Conservation (phyloP, 2,888 invertebrate genomes). For the Netelia virgata region DNA sequence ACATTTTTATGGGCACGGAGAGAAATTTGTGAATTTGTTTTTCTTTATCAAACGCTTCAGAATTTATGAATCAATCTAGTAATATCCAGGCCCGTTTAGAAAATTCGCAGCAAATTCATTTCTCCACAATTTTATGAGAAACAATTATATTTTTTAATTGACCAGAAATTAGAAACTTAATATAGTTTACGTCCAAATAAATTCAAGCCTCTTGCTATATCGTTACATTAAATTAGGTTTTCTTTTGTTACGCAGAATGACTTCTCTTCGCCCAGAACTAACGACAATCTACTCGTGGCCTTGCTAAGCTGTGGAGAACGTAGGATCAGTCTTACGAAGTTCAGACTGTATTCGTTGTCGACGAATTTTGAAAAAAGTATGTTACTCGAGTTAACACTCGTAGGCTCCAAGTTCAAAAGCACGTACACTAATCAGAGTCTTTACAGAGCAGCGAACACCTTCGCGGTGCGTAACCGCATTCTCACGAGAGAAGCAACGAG, state of each 20-base stretch:
- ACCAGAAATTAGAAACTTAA: too few relatives aligned
- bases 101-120: neutral
- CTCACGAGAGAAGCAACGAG: conserved; percentile 62
- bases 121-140: too few relatives aligned
- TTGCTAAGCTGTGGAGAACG: neutral
- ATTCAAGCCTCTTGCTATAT: too few relatives aligned
- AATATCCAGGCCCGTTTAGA: neutral
- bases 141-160: too few relatives aligned
- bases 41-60: neutral
- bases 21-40: neutral
- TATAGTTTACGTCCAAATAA: too few relatives aligned
- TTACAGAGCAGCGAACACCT: conserved; percentile 12
- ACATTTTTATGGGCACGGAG: neutral
- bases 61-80: neutral
- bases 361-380: conserved; percentile 9
- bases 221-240: too few relatives aligned
- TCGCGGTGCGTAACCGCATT: conserved; percentile 63
- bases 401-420: conserved; percentile 57
- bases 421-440: conserved; percentile 47
- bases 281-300: neutral
- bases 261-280: too few relatives aligned
- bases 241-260: too few relatives aligned
- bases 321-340: neutral
- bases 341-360: conserved; percentile 2
- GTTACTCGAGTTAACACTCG: conserved; percentile 38